Evolutionary conservation across 1,140 invertebrate species (phyloP), one percentile per base, ranked within the genome.

Genomic region (Drosophila bocqueti): DNA sequence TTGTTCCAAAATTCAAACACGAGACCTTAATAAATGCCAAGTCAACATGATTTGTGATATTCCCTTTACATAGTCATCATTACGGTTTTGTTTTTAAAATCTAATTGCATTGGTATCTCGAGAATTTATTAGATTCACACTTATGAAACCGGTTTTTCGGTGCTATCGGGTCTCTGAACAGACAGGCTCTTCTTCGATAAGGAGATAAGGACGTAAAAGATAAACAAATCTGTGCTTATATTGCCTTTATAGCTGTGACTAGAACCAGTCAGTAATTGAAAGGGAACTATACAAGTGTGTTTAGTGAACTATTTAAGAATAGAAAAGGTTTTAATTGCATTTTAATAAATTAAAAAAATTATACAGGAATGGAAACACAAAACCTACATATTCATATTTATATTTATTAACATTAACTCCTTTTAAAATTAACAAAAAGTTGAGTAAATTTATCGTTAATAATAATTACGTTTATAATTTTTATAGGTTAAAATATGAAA

Each of bases 41-140:
- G 7, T 43, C n/a, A 46, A 6, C 3, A 21, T 68, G 49, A 68
- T 34, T 59, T n/a, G 16, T 24, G 10, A n/a, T 24, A 29, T 29
- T 36, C 13, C n/a, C 29, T 31, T 15, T 4, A 15, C 46, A 46
- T n/a, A n/a, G 29, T 72, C 68, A 72, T 50, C 65, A n/a, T 69
- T 49, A 72, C 29, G 26, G 1, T 59, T 24, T 26, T 29, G 18
- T 69, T 69, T 24, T 49, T 26, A 13, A 21, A 50, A 34, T 47
- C 42, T 18, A 47, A n/a, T 71, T 49, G 34, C 26, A 13, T 36
- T 60, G 29, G 24, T 60, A 73, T 73, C 66, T 72, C 4, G 10
- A 29, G 16, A 42, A 50, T 71, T 73, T 73, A 59, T 73, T 50
- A 26, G 40, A 9, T 24, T 71, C 66, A 50, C 47, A 16, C 36